Percentiles rank a stretch among this genome's conserved stretches.
Conservation (phyloP, 2,888 invertebrate genomes). For the Syrphus vitripennis region DNA sequence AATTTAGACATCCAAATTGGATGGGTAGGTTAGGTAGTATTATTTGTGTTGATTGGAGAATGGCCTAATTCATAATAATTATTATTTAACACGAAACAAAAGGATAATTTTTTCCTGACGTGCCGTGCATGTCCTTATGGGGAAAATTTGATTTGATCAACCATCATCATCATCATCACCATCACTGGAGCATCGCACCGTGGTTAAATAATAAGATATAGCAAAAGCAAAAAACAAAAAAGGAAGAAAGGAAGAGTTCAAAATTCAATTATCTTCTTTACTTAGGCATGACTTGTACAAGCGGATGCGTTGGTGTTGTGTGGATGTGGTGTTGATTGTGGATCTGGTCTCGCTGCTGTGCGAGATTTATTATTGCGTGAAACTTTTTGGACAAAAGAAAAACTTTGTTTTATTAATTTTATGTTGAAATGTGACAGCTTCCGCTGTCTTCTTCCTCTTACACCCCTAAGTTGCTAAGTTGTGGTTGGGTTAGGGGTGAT, state of each 20-base stretch:
- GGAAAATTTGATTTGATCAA: conserved; percentile 63
- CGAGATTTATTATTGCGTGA: conserved; percentile 27
- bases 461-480: neutral
- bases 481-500: neutral
- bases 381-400: conserved; percentile 15
- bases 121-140: conserved; percentile 33
- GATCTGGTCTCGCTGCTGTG: neutral
- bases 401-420: conserved; percentile 21
- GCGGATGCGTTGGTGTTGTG: neutral
- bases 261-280: conserved; percentile 46
- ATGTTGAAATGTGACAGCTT: conserved; percentile 20
- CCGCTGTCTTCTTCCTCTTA: neutral
- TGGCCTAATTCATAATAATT: conserved; percentile 21
- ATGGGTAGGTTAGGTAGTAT: conserved; percentile 16
- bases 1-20: conserved; percentile 58
- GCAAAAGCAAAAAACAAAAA: too few relatives aligned
- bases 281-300: neutral
- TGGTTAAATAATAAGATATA: conserved; percentile 13
- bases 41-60: conserved; percentile 41
- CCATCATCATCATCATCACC: conserved; percentile 32
- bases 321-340: neutral
- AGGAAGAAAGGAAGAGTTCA: neutral
- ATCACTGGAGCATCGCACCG: neutral
- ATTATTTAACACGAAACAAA: conserved; percentile 41
- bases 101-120: conserved; percentile 50